Evolutionary conservation across 2,888 invertebrate species (phyloP), one percentile per base, ranked within the genome.

Genomic region (Drosophila peninsularis): DNA sequence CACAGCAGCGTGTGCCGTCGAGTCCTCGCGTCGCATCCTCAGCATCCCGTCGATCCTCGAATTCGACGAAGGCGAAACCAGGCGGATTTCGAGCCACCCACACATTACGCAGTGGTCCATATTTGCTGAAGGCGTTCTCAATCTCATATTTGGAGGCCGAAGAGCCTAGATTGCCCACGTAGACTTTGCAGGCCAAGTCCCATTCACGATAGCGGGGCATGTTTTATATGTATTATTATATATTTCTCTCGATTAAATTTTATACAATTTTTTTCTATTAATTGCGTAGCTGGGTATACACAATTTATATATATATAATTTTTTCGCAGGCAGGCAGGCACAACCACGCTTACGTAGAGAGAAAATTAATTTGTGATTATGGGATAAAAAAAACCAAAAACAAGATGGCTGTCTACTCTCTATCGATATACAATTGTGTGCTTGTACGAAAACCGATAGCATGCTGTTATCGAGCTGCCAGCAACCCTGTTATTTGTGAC

Each of bases 41-140:
- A 2, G 97, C 97, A 92, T 97, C 97, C 64, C 97, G 93, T 34
- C 95, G 94, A 91, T 97, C 97, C 92, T 97, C 96, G 91, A 96
- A 97, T 92, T 97, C 97, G 19, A 97, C 96, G 92, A 97, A 97
- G 0, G 97, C 97, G 93, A 97, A 97, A 30, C 97, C 97, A 19
- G 97, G 97, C 57, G 97, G 97, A 91, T 97, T 97, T 88, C 97
- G 93, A 0, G 97, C 97, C 14, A 98, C 97, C 97, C 97, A 98
- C 9, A 97, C 97, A 93, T 97, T 97, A 78, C 96, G 94, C 72
- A 97, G 93, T 3, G 96, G 96, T 3, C 97, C 97, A 91, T 96
- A 97, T 92, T 96, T 96, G 80, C 95, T 94, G 91, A 97, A 97
- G 13, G 96, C 95, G 82, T 95, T 96, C 92, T 97, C 97, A 72